Percentiles rank a stretch among this genome's conserved stretches.
Conservation (phyloP, 2,797 vertebrate species). For the Falco rusticolus region DNA sequence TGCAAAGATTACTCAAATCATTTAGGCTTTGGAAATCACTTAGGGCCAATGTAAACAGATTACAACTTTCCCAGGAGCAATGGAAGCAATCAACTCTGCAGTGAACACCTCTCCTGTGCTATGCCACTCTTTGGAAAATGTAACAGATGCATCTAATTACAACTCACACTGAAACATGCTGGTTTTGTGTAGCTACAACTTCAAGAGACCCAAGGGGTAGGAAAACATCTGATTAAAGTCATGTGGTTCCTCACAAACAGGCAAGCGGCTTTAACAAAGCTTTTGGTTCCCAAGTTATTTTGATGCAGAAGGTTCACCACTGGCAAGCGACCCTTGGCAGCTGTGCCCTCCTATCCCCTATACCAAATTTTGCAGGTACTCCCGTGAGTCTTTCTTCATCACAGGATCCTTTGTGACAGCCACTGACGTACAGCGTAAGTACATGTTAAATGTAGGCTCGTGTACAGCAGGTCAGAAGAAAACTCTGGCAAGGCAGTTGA, state of each 20-base stretch:
- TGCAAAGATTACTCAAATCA: neutral
- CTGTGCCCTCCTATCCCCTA: neutral
- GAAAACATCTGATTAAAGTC: neutral
- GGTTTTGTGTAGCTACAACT: neutral
- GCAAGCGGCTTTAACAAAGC: neutral
- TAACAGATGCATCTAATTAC: neutral
- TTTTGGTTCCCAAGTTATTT: neutral
- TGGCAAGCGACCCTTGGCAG: neutral
- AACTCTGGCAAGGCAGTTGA: neutral
- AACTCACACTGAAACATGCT: neutral
- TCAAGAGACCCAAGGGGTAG: neutral
- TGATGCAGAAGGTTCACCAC: neutral
- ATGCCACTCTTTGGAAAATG: neutral
- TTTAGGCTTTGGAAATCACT: slow-evolving; percentile 2
- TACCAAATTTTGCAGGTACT: neutral
- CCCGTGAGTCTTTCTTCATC: neutral
- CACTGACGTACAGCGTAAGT: neutral
- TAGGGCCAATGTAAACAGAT: slow-evolving; percentile 9
- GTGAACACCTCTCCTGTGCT: neutral
- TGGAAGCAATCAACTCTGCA: neutral
- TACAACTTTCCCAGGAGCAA: neutral
- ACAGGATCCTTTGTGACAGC: neutral
- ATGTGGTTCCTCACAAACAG: neutral
- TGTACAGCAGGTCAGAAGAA: neutral
- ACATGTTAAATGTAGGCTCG: neutral